Conservation (phyloP, 2,797 vertebrate genomes). For the Acipenser ruthenus region DNA sequence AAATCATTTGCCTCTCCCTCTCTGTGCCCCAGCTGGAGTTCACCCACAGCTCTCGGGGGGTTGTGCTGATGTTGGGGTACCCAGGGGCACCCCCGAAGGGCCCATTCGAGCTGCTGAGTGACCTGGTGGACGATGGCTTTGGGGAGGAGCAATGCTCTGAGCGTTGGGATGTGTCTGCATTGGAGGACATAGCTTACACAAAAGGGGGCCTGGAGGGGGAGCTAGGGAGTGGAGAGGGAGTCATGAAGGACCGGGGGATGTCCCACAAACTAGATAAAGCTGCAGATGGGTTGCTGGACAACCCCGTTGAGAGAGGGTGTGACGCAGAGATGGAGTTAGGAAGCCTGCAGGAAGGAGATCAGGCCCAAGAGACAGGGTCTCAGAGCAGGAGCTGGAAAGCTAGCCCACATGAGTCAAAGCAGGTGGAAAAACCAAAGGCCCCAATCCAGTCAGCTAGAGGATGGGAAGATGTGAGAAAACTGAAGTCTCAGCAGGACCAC, state of each 20-base stretch:
- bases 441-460: too few relatives aligned
- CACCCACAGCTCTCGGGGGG: conserved; percentile 29
- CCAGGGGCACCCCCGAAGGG: conserved; percentile 54
- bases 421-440: too few relatives aligned
- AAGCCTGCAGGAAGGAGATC: not conserved
- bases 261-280: too few relatives aligned
- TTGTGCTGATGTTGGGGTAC: conserved; percentile 60
- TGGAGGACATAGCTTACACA: conserved; percentile 62
- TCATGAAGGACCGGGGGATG: conserved; percentile 52
- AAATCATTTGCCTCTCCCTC: too few relatives aligned
- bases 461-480: too few relatives aligned
- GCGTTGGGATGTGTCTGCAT: conserved; percentile 58
- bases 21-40: not conserved
- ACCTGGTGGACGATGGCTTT: conserved; percentile 59
- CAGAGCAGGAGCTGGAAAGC: not conserved
- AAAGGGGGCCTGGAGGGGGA: conserved; percentile 48
- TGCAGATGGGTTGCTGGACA: too few relatives aligned
- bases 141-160: conserved; percentile 55
- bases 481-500: too few relatives aligned
- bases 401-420: conserved; percentile 22
- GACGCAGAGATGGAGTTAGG: not conserved
- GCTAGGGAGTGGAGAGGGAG: conserved; percentile 46
- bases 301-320: too few relatives aligned
- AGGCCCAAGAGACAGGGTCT: not conserved
- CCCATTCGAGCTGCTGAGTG: conserved; percentile 60